A percentile compares a stretch with the other conserved stretches of the same genome.
Evolutionary conservation across 2,888 invertebrate species (phyloP).

Genomic region (Peribatodes rhomboidaria): DNA sequence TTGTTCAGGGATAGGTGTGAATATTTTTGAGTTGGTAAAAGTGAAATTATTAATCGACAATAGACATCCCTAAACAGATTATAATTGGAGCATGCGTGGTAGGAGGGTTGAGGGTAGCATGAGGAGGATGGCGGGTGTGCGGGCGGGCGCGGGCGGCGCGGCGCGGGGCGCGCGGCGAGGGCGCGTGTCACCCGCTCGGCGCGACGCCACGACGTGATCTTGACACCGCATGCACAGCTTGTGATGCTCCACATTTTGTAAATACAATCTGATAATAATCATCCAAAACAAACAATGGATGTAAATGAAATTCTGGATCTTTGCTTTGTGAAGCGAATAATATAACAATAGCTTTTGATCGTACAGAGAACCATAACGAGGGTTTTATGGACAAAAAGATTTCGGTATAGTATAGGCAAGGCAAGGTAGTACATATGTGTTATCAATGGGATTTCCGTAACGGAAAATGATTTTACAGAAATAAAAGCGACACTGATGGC

Average conservation of each 20-base stretch:
- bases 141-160: slow-evolving; percentile 53
- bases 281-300: slow-evolving; percentile 49
- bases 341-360: slow-evolving; percentile 27
- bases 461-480: not conserved
- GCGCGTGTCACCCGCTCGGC: slow-evolving; percentile 75
- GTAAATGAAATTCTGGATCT: slow-evolving; percentile 25
- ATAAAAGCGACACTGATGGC: not conserved
- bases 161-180: slow-evolving; percentile 52
- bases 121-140: slow-evolving; percentile 56
- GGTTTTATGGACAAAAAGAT: slow-evolving; percentile 6
- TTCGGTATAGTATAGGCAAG: not conserved
- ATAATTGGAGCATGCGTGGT: slow-evolving; percentile 87
- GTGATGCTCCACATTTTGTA: slow-evolving; percentile 67
- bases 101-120: slow-evolving; percentile 74
- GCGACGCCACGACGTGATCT: slow-evolving; percentile 79
- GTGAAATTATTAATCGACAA: slow-evolving; percentile 75
- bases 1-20: slow-evolving; percentile 11
- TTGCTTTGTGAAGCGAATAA: slow-evolving; percentile 23
- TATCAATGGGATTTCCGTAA: not conserved
- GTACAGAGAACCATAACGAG: slow-evolving; percentile 18
- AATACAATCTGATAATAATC: slow-evolving; percentile 58
- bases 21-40: slow-evolving; percentile 35
- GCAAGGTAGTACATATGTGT: not conserved
- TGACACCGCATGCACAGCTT: slow-evolving; percentile 82
- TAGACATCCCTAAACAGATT: slow-evolving; percentile 85